Conservation (phyloP, 2,797 vertebrate genomes). For the Ptychadena robeensis region DNA sequence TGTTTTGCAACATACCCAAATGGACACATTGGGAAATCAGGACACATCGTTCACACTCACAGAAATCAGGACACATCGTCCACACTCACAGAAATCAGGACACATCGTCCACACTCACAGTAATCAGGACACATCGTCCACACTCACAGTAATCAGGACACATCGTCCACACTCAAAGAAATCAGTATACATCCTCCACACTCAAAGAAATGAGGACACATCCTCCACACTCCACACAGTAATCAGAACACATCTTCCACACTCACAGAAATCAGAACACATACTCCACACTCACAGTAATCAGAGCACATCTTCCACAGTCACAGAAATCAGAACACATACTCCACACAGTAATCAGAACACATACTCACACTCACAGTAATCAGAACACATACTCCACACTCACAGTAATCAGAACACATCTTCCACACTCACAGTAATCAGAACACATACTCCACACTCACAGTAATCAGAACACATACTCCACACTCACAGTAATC, state of each 20-base stretch:
- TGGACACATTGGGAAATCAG: slow-evolving; percentile 5
- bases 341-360: not conserved
- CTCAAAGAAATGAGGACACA: not conserved
- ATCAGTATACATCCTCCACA: not conserved
- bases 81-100: not conserved
- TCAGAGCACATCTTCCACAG: not conserved
- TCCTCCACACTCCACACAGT: not conserved
- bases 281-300: not conserved
- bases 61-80: not conserved
- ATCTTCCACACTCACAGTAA: slow-evolving; percentile 6
- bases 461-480: not conserved
- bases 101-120: not conserved
- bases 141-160: not conserved
- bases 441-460: not conserved
- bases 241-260: not conserved
- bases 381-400: not conserved
- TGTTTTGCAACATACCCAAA: not conserved
- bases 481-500: not conserved
- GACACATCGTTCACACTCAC: not conserved
- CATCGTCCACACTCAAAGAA: too few species aligned
- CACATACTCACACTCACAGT: not conserved
- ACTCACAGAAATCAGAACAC: not conserved
- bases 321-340: not conserved
- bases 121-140: not conserved
- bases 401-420: slow-evolving; percentile 4